Conservation (phyloP, 2,113 vertebrate genomes). For the Poecilia latipinna region DNA sequence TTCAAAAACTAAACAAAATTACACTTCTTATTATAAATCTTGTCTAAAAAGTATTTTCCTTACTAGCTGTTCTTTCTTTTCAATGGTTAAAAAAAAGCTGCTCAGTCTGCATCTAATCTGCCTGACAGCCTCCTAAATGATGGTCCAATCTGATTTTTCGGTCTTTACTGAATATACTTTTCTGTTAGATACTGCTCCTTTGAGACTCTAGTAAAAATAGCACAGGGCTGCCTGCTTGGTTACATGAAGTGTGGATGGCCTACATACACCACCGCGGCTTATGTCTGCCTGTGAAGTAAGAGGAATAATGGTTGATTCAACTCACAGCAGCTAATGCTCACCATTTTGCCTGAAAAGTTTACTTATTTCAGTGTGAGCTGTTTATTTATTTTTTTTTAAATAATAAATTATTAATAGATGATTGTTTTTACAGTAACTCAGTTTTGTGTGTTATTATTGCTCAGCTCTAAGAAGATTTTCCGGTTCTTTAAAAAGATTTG, state of each 20-base stretch:
- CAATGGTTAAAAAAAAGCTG: constrained; percentile 36
- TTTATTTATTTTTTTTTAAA: neutral
- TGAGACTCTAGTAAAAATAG: constrained; percentile 76
- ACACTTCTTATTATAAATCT: neutral
- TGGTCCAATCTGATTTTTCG: neutral
- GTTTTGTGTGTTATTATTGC: constrained; percentile 1
- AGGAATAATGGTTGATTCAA: constrained; percentile 13
- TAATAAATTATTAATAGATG: no score
- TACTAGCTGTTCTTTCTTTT: constrained; percentile 29
- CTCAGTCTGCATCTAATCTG: constrained; percentile 17
- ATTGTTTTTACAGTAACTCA: neutral
- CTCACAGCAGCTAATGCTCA: constrained; percentile 14
- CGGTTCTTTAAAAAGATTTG: neutral
- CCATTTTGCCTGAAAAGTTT: constrained; percentile 18
- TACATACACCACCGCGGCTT: constrained; percentile 65
- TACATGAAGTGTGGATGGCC: constrained; percentile 66
- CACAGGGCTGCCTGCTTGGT: constrained; percentile 49
- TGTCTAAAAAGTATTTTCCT: neutral
- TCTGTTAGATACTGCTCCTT: constrained; percentile 53
- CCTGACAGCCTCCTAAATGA: constrained; percentile 22
- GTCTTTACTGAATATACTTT: constrained; percentile 38
- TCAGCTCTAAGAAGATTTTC: neutral
- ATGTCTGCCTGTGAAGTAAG: constrained; percentile 56
- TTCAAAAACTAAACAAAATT: neutral
- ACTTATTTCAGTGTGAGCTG: constrained; percentile 18